Base-by-base conservation (phyloP, 2,113 vertebrate genomes). In the Colossoma macropomum region DNA sequence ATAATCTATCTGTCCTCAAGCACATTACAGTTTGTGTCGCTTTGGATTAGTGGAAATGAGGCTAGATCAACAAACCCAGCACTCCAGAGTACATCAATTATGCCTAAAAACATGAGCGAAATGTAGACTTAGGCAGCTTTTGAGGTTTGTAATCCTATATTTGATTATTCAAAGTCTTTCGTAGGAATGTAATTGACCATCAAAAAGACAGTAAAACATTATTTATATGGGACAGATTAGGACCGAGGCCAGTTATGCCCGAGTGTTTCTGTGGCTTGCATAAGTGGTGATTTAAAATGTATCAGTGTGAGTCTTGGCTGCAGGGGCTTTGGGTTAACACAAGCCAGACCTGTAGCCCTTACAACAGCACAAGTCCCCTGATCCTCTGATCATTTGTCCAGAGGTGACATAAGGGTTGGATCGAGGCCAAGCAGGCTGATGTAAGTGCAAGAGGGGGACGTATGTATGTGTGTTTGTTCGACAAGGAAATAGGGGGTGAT, bases 321-420 rank as follows among this genome's bases (percentile, higher is more conserved):
- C 11, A 17, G 60, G 59, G 60, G 38, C 54, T 50, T 71, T 52
- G 68, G 27, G 5, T 65, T 86, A 84, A 86, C 82, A 81, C 65
- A 86, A 78, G 27, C 82, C 85, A 86, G 85, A 81, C 81, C 82
- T 78, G 27, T 50, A 68, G 45, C 59, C 38, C 41, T 60, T 54
- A 34, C 80, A 68, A 83, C 60, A 69, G 77, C 62, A 74, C 52
- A 74, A 69, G 74, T 65, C 34, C 70, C 80, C 38, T 79, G 72
- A 68, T 87, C 86, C 85, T 82, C 83, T 82, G 74, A 81, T 78
- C 81, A 77, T 89, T 90, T 79, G 74, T 86, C 72, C 75, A 87
- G 83, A 72, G 71, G 71, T 74, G 84, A 86, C 84, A 85, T 75
- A 86, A 83, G 70, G 45, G 68, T 68, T 81, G 78, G 65, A 59